These are phyloP conservation scores for Hylia prasina DNA, from an alignment of 2,113 vertebrate genomes.

Conservation along the genomic window DNA sequence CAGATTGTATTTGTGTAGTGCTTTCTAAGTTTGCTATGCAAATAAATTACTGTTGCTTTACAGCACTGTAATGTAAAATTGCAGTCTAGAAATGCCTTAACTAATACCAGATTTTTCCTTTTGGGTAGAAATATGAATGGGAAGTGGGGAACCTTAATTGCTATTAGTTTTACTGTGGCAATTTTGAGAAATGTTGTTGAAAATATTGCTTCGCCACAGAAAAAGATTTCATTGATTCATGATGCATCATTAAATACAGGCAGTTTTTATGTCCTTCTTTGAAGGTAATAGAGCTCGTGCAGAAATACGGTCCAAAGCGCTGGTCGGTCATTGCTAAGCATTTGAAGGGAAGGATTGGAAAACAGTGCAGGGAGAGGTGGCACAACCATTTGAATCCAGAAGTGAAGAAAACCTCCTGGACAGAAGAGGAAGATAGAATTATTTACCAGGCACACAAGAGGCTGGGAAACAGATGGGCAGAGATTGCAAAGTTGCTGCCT, in stretches of 20 bases:
- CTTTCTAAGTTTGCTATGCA: not conserved
- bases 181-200: conserved; percentile 39
- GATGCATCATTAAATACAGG: conserved; percentile 65
- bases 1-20: not conserved
- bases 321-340: conserved; percentile 99
- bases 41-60: not conserved
- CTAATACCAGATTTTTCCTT: not conserved
- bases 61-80: not conserved
- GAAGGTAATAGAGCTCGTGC: conserved; percentile 98
- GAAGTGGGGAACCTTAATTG: not conserved
- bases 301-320: conserved; percentile 98
- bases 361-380: conserved; percentile 98
- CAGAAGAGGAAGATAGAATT: conserved; percentile 98
- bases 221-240: conserved; percentile 46
- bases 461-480: conserved; percentile 98
- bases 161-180: not conserved
- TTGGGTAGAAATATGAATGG: not conserved
- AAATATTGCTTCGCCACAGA: conserved; percentile 29
- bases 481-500: conserved; percentile 98
- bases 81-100: not conserved
- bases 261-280: conserved; percentile 74
- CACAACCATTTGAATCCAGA: conserved; percentile 99
- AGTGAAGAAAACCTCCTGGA: conserved; percentile 99
- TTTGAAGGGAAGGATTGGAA: conserved; percentile 97
- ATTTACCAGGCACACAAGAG: conserved; percentile 99